Evolutionary conservation across 1,140 invertebrate genomes (phyloP), one percentile per base, ranked within the genome.

Genomic region (Olivierus martensii): DNA sequence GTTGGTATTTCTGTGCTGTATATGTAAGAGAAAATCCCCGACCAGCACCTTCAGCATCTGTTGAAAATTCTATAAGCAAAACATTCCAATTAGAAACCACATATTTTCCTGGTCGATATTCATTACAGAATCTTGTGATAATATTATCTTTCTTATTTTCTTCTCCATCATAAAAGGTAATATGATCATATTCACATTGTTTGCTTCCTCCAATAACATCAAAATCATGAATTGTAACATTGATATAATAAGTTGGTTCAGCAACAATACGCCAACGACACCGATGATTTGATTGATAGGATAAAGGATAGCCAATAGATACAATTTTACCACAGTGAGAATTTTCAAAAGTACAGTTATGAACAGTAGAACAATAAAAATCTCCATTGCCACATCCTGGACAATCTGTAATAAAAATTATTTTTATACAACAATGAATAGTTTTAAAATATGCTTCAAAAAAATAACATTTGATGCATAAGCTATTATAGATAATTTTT

Each of bases 321-420:
- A 56, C 35, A 36, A 65, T 65, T 19, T 59, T 46, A 18, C 61
- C 61, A 56, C 63, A 65, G 6, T 48, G 19, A 6, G 53, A 54
- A 11, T 46, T 51, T 6, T 46, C 15, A 9, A 28, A 28, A 28
- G 4, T 28, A 39, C 63, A 64, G 17, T 49, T 42, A 39, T 64
- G 59, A 0, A 52, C 10, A 15, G 55, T 49, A 15, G 58, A 41
- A 49, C 63, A 64, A 3, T 49, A 22, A 36, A 51, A 56, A 54
- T 64, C 63, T 10, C 62, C 62, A 15, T 60, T 57, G 10, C 62
- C 63, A 56, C 63, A 64, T 5, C 62, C 63, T 11, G 60, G 62
- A 52, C 63, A 64, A 38, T 62, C 60, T 59, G 17, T 15, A 53
- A 51, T 7, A 39, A 41, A 44, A 51, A 45, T n/a, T 28, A 28